Evolutionary conservation across 2,797 vertebrate species (phyloP).

Genomic region (Girardinus metallicus): DNA sequence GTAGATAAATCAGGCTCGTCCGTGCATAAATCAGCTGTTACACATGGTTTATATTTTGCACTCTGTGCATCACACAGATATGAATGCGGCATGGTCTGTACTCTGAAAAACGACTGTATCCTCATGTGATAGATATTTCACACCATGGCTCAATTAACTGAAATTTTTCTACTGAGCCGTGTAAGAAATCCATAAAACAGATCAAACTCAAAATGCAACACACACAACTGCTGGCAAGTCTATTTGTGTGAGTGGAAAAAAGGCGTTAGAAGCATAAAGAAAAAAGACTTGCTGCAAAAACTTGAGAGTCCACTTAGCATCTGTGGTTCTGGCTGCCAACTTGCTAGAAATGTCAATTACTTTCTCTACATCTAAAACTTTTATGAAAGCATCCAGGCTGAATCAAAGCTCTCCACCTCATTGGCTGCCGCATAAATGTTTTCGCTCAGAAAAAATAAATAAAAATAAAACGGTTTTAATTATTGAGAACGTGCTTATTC

Average conservation of each 20-base stretch:
- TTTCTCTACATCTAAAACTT: conserved; percentile 76
- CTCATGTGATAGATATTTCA: conserved; percentile 67
- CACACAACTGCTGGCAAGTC: conserved; percentile 24
- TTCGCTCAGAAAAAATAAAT: conserved; percentile 67
- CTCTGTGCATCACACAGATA: conserved; percentile 59
- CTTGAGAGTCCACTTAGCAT: conserved; percentile 64
- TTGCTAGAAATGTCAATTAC: conserved; percentile 80
- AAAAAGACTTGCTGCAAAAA: conserved; percentile 59
- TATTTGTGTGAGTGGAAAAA: conserved; percentile 15
- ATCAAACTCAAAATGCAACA: conserved; percentile 55
- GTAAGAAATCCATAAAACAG: conserved; percentile 68
- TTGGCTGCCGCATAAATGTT: conserved; percentile 68
- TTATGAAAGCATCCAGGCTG: conserved; percentile 77
- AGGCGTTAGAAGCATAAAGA: conserved; percentile 18
- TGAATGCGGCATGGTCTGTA: conserved; percentile 49
- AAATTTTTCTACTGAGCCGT: conserved; percentile 64
- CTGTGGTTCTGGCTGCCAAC: conserved; percentile 76
- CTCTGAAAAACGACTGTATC: conserved; percentile 66
- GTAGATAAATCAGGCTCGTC: conserved; percentile 71
- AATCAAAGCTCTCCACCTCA: conserved; percentile 79
- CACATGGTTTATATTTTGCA: conserved; percentile 55
- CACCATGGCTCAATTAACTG: conserved; percentile 69
- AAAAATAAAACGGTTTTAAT: conserved; percentile 63
- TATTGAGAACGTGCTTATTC: conserved; percentile 72
- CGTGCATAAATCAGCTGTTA: conserved; percentile 68